Evolutionary conservation across 2,888 invertebrate genomes (phyloP), one percentile per base, ranked within the genome.

Genomic region (Steinernema scapterisci): DNA sequence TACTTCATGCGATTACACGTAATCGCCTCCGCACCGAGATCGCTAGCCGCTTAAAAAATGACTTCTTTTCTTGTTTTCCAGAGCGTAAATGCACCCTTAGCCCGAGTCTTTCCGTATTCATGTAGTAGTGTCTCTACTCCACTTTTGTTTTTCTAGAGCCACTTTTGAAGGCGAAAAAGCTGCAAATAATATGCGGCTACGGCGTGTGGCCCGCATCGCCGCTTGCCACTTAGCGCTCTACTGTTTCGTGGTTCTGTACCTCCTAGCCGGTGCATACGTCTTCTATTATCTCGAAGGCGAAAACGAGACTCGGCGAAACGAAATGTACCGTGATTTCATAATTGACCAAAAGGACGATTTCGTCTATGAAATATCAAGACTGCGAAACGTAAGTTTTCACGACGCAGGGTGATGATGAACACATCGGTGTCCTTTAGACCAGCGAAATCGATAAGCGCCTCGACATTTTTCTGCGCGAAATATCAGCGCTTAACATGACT

Each of bases 231-330:
- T 83, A 45, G 81, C 82, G 25, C 80, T 85, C 11, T 85, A 85
- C 75, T 80, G 78, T 45, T 84, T 84, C 75, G 85, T 86, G 1
- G 76, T 86, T 0, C 72, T 81, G 52, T 86, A 86, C 73, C 81
- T 86, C 23, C 76, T 86, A 25, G 75, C 77, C 56, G 86, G 85
- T 1, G 84, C 84, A 0, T 84, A 79, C 75, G 75, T 81, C 13
- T 86, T 86, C 52, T 81, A 83, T 71, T 78, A 80, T 70, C 51
- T 86, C 73, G 83, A 85, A 78, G 85, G 85, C 0, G 82, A 86
- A n/a, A 74, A 76, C 43, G 85, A 85, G 56, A 76, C 74, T 25
- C 72, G 78, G 27, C 75, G 83, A 27, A 85, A 85, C 72, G 75
- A 76, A 51, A 74, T 71, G n/a, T 82, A 85, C 45, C 75, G 80